These are phyloP conservation scores for Trachemys scripta DNA, from an alignment of 2,113 vertebrate genomes.

Conservation along the genomic window DNA sequence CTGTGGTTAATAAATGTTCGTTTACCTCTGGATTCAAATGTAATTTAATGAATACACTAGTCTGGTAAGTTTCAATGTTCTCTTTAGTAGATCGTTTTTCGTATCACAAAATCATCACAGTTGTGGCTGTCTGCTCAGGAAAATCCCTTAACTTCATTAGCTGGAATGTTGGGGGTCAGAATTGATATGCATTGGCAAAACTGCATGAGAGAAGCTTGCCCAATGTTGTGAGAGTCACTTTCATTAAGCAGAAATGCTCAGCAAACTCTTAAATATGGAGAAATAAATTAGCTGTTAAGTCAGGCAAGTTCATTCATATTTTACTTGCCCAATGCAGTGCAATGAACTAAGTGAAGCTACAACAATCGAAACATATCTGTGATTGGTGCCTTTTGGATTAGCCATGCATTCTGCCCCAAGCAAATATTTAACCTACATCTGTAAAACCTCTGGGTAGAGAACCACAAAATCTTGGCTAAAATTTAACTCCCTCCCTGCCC, in stretches of 20 bases:
- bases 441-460: background rate
- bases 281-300: background rate
- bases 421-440: conserved; percentile 56
- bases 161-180: background rate
- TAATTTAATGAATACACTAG: background rate
- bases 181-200: background rate
- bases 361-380: background rate
- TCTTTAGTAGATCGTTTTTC: background rate
- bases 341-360: background rate
- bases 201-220: background rate
- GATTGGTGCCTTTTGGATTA: background rate
- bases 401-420: conserved; percentile 8
- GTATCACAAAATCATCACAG: rapidly evolving
- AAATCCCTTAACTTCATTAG: background rate
- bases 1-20: background rate
- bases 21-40: background rate
- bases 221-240: background rate
- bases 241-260: background rate
- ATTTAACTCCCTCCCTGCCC: background rate
- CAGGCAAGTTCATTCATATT: conserved; percentile 35
- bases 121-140: rapidly evolving
- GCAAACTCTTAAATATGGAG: background rate
- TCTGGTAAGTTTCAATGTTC: background rate
- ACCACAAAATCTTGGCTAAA: conserved; percentile 15
- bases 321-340: background rate